Conservation (phyloP, 2,888 invertebrate genomes). For the Microplitis deprimator region DNA sequence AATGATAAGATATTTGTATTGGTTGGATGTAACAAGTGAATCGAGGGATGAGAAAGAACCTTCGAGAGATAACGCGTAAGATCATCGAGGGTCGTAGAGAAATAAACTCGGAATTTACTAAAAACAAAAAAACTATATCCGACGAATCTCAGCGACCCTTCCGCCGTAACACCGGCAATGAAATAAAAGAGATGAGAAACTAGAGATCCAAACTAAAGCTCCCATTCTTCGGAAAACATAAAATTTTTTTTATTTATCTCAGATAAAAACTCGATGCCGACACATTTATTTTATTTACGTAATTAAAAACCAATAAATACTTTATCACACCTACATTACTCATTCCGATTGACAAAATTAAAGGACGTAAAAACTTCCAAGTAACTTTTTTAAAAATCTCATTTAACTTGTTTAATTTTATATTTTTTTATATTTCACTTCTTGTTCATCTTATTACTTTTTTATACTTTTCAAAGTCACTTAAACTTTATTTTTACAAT, state of each 20-base stretch:
- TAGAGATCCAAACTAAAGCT: not conserved
- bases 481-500: not conserved
- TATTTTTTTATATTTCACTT: not conserved
- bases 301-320: not conserved
- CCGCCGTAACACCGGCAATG: not conserved
- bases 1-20: not conserved
- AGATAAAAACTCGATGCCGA: not conserved
- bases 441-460: not conserved
- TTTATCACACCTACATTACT: not conserved
- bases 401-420: not conserved
- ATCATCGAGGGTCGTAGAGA: not conserved
- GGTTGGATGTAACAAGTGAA: not conserved
- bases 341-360: not conserved
- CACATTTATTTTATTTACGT: not conserved
- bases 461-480: not conserved
- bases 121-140: not conserved
- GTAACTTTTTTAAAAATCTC: not conserved
- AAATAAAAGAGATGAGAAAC: conserved; percentile 11
- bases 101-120: not conserved
- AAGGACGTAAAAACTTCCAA: not conserved
- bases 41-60: not conserved
- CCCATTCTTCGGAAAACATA: not conserved
- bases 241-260: not conserved
- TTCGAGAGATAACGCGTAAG: not conserved
- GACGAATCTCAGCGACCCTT: not conserved